Percentiles rank a stretch among this genome's conserved stretches.
phyloP scores from a whole-genome alignment of 2,113 vertebrate species.

The Anthoscopus minutus region DNA sequence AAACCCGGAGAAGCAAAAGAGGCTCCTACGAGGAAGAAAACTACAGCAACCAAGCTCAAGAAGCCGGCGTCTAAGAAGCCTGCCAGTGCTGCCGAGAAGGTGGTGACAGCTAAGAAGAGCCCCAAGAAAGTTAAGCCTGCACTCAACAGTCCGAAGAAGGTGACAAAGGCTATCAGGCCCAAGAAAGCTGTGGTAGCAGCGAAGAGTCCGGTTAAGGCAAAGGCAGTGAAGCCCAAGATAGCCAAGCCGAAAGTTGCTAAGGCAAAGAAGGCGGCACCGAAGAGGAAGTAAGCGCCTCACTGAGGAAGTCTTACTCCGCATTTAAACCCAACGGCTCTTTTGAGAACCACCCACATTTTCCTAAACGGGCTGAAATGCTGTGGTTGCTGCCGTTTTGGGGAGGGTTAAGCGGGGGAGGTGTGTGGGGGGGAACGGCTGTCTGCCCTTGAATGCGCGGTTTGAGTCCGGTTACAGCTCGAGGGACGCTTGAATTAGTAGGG shows the following conservation, averaged over 20 bases:
- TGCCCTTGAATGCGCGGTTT: fast-evolving
- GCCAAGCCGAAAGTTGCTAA: not conserved
- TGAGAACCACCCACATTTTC: not conserved
- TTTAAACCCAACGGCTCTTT: not conserved
- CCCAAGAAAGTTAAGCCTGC: not conserved
- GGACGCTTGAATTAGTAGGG: too few relatives aligned
- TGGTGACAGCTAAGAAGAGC: not conserved
- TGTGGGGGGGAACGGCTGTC: fast-evolving
- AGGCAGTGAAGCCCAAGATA: not conserved
- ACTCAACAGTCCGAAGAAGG: constrained; percentile 30
- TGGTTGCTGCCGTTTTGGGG: fast-evolving
- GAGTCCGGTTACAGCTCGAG: fast-evolving
- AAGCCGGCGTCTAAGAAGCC: not conserved
- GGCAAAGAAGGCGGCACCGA: not conserved
- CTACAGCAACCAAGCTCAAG: fast-evolving
- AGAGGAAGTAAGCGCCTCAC: not conserved
- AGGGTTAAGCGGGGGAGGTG: fast-evolving
- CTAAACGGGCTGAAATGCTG: not conserved
- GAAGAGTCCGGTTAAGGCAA: not conserved
- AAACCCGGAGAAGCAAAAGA: not conserved
- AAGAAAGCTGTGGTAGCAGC: not conserved
- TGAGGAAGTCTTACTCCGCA: fast-evolving
- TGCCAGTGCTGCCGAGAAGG: not conserved
- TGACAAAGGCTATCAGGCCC: not conserved
- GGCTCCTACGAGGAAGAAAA: fast-evolving